phyloP scores from a whole-genome alignment of 2,888 invertebrate genomes.

The Pyrrhia umbra region DNA sequence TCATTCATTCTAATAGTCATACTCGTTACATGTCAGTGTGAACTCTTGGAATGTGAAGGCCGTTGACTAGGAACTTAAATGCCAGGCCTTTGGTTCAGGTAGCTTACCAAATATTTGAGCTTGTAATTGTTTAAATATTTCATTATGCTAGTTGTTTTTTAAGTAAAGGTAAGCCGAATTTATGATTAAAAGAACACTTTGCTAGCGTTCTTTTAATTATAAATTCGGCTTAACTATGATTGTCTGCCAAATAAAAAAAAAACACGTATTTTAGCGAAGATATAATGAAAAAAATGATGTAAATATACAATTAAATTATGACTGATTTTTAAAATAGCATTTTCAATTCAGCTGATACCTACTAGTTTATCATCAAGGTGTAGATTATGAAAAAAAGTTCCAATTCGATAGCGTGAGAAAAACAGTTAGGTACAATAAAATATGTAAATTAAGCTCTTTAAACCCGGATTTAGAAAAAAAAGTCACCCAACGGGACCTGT shows the following conservation, averaged over 20 bases:
- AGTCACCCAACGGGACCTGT: not conserved
- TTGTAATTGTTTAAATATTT: slow-evolving; percentile 9
- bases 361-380: too few species aligned
- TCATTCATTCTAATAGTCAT: slow-evolving; percentile 47
- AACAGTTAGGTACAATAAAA: slow-evolving; percentile 8
- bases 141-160: not conserved
- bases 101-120: slow-evolving; percentile 31
- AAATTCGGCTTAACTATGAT: too few species aligned
- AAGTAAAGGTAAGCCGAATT: too few species aligned
- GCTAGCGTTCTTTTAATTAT: too few species aligned
- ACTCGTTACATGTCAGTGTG: slow-evolving; percentile 57
- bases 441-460: slow-evolving; percentile 5
- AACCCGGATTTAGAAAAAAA: slow-evolving; percentile 25
- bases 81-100: slow-evolving; percentile 51
- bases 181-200: too few species aligned
- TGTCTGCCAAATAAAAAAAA: too few species aligned
- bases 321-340: too few species aligned
- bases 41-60: slow-evolving; percentile 69
- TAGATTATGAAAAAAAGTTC: not conserved
- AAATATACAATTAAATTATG: too few species aligned
- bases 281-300: too few species aligned
- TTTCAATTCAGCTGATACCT: not conserved
- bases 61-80: slow-evolving; percentile 65
- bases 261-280: too few species aligned
- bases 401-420: slow-evolving; percentile 3